A percentile compares a stretch with the other conserved stretches of the same genome.
Evolutionary conservation across 2,888 invertebrate species (phyloP).

Genomic region (Panzeria rudis): DNA sequence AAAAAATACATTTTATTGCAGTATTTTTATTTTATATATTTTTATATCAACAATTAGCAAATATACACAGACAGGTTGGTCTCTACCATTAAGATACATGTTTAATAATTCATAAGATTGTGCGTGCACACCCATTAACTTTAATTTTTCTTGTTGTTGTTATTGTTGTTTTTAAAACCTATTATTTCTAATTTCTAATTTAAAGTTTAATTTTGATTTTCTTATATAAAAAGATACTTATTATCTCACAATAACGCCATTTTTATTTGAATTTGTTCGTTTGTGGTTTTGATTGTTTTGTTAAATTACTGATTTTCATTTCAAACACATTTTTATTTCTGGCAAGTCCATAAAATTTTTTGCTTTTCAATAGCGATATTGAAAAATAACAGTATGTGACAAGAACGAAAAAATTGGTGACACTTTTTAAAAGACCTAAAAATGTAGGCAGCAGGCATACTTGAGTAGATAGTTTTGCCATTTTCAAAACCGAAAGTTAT

Average conservation of each 20-base stretch:
- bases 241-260: conserved; percentile 18
- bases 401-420: no score
- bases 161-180: conserved; percentile 19
- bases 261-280: not conserved
- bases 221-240: conserved; percentile 15
- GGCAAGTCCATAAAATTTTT: no score
- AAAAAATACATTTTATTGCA: conserved; percentile 50
- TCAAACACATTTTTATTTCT: not conserved
- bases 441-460: no score
- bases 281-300: not conserved
- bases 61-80: conserved; percentile 61
- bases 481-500: no score
- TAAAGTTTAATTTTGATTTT: conserved; percentile 25
- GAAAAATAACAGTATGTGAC: no score
- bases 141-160: conserved; percentile 27
- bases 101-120: conserved; percentile 64
- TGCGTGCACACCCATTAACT: conserved; percentile 60
- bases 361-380: no score
- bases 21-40: conserved; percentile 28
- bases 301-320: conserved; percentile 1
- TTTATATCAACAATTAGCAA: conserved; percentile 65
- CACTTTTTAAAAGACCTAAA: no score
- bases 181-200: conserved; percentile 47
- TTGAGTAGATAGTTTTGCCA: no score
- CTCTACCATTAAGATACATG: conserved; percentile 37